phyloP scores from a whole-genome alignment of 2,113 vertebrate species.

The Neopipo cinnamomea region DNA sequence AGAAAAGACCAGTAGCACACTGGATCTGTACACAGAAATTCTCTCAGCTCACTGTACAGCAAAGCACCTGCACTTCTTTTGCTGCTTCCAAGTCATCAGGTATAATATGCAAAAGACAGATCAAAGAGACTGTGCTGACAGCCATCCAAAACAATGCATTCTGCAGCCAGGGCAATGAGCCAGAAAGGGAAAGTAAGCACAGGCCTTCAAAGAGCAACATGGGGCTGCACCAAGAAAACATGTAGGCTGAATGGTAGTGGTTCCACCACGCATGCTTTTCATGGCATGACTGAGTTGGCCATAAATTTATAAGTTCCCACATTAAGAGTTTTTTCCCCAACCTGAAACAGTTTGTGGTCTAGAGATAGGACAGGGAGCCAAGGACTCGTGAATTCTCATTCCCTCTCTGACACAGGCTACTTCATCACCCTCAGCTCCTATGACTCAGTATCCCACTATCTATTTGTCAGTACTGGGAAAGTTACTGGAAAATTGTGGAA shows the following conservation, averaged over 20 bases:
- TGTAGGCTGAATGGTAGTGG: neutral
- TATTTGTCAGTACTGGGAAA: neutral
- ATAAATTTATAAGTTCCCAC: neutral
- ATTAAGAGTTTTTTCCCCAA: neutral
- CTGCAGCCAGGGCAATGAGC: neutral
- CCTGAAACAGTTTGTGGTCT: neutral
- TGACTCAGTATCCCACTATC: neutral
- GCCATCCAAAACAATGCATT: slow-evolving; percentile 20
- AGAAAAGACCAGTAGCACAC: neutral
- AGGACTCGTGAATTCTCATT: neutral
- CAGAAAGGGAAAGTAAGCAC: slow-evolving; percentile 33
- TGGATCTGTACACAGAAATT: neutral
- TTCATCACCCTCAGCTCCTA: neutral
- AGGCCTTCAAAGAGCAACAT: neutral
- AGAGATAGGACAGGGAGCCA: neutral
- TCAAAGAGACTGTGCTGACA: slow-evolving; percentile 13
- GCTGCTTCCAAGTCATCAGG: slow-evolving; percentile 14
- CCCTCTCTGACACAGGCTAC: neutral
- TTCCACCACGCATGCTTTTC: neutral
- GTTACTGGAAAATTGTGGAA: neutral
- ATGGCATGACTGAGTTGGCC: neutral
- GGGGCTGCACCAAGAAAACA: slow-evolving; percentile 7
- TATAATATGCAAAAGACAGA: slow-evolving; percentile 18
- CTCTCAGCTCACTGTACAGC: neutral
- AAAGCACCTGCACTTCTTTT: slow-evolving; percentile 2